Conservation (phyloP, 2,888 invertebrate genomes). For the Lepidonotus clava region DNA sequence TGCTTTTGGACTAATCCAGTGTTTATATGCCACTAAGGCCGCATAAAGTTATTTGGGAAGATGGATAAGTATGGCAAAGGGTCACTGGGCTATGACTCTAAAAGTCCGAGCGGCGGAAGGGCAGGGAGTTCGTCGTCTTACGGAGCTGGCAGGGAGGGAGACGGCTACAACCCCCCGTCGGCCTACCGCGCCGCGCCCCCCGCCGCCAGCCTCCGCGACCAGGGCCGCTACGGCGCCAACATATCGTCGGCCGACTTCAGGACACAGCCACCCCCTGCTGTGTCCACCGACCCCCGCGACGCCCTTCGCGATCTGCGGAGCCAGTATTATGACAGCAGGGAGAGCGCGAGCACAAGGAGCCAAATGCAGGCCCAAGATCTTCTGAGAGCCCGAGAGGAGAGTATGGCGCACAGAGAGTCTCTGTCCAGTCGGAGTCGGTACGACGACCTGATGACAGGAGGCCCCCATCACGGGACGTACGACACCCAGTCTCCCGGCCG, state of each 20-base stretch:
- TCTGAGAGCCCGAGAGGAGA: not conserved
- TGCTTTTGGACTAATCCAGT: not conserved
- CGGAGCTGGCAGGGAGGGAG: not conserved
- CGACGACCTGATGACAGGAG: not conserved
- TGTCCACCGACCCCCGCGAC: constrained; percentile 22
- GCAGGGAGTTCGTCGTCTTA: no score
- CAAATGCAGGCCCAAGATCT: constrained; percentile 4
- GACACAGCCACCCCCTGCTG: not conserved
- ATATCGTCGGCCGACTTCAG: no score
- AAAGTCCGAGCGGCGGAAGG: not conserved
- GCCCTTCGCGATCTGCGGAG: not conserved
- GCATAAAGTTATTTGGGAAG: not conserved
- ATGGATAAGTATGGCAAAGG: not conserved
- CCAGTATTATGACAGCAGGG: constrained; percentile 32
- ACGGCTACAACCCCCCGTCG: not conserved
- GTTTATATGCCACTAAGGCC: not conserved
- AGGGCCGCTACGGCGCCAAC: no score
- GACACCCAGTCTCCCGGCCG: not conserved
- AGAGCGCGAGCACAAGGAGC: not conserved
- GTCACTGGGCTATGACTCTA: not conserved
- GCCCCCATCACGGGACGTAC: not conserved
- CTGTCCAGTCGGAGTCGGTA: not conserved
- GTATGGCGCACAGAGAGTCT: not conserved
- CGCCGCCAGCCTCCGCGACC: not conserved
- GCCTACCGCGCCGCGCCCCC: not conserved